phyloP scores from a whole-genome alignment of 2,797 vertebrate genomes.

The Chrosomus eos region DNA sequence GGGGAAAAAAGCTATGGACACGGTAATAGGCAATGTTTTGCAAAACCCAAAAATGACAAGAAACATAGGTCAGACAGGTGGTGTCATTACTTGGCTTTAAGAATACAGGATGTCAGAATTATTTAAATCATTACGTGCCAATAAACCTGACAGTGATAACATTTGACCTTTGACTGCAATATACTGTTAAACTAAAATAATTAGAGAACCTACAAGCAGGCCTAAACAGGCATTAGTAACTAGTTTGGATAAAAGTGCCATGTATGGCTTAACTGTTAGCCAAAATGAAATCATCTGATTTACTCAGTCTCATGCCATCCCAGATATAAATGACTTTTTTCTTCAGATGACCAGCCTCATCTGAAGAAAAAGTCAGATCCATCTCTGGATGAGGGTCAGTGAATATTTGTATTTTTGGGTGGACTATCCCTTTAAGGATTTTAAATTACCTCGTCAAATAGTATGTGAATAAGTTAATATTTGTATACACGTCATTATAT shows the following conservation, averaged over 20 bases:
- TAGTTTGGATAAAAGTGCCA: not conserved
- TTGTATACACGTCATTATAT: not conserved
- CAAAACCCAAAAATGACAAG: constrained; percentile 9
- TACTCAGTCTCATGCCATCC: not conserved
- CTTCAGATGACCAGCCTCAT: not conserved
- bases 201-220: not conserved
- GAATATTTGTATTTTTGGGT: not conserved
- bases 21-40: constrained; percentile 11
- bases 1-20: not conserved
- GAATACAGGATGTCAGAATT: not conserved
- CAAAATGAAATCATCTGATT: not conserved
- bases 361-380: not conserved
- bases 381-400: not conserved
- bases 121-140: not conserved
- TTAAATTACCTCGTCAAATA: not conserved
- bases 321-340: not conserved
- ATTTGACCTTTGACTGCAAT: not conserved
- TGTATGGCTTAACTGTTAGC: not conserved
- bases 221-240: not conserved
- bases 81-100: not conserved
- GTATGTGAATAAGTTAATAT: not conserved
- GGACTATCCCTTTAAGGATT: not conserved
- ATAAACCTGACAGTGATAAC: not conserved
- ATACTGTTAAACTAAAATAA: not conserved
- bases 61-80: not conserved